Evolutionary conservation across 2,113 vertebrate genomes (phyloP).

Genomic region (Fukomys damarensis): DNA sequence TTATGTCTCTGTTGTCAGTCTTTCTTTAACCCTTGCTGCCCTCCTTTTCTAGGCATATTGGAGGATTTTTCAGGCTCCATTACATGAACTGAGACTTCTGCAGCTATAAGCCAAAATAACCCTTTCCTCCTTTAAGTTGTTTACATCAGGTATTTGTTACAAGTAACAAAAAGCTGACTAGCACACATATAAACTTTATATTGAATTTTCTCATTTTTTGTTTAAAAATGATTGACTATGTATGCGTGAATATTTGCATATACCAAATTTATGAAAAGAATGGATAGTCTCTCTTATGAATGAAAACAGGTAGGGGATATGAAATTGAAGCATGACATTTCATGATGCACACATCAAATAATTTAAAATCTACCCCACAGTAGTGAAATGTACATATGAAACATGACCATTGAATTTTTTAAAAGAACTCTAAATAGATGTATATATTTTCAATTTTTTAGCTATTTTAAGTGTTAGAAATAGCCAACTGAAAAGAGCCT

Average conservation of each 20-base stretch:
- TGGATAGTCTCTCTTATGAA: slow-evolving; percentile 21
- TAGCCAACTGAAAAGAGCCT: background rate
- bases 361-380: slow-evolving; percentile 23
- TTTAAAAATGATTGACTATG: slow-evolving; percentile 46
- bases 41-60: too few relatives aligned
- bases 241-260: slow-evolving; percentile 11
- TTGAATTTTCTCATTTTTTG: slow-evolving; percentile 67
- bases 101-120: background rate
- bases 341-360: background rate
- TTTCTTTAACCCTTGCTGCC: too few relatives aligned
- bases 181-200: slow-evolving; percentile 35
- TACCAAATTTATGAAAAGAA: slow-evolving; percentile 54
- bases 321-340: slow-evolving; percentile 17
- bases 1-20: too few relatives aligned
- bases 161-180: background rate
- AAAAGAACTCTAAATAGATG: slow-evolving; percentile 38
- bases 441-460: slow-evolving; percentile 43
- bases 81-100: background rate
- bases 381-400: slow-evolving; percentile 21
- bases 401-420: slow-evolving; percentile 35
- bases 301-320: slow-evolving; percentile 22
- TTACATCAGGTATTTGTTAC: background rate
- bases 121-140: background rate
- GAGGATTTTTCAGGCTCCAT: too few relatives aligned
- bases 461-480: slow-evolving; percentile 49